These are phyloP conservation scores for Drosophila subobscura DNA, from an alignment of 1,140 invertebrate species.

Conservation along the genomic window DNA sequence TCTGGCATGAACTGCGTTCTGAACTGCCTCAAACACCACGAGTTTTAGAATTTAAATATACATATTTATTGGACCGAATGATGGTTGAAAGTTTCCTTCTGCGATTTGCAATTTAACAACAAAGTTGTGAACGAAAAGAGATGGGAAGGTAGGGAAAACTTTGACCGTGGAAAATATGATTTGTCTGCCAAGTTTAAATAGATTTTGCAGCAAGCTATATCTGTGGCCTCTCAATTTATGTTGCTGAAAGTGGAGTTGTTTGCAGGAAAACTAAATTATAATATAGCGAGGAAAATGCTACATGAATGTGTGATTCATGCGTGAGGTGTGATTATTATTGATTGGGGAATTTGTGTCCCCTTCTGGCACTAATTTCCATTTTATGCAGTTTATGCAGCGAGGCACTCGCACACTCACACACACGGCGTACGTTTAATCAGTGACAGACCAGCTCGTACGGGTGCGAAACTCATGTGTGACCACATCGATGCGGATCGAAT, in stretches of 20 bases:
- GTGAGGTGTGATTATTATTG: constrained; percentile 15
- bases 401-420: not conserved
- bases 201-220: constrained; percentile 29
- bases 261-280: constrained; percentile 11
- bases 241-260: constrained; percentile 33
- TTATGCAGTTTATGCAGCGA: constrained; percentile 4
- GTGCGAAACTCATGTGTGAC: constrained; percentile 30
- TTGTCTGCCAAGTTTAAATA: constrained; percentile 54
- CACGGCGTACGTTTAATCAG: constrained; percentile 53
- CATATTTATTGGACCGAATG: constrained; percentile 13
- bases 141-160: not conserved
- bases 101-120: not conserved
- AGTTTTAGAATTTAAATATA: constrained; percentile 2
- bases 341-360: constrained; percentile 6
- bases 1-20: constrained; percentile 29
- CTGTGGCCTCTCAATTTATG: constrained; percentile 23
- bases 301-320: no score
- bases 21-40: constrained; percentile 13
- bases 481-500: constrained; percentile 41
- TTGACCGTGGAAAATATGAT: constrained; percentile 22
- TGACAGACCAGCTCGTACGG: not conserved
- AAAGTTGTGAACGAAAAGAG: constrained; percentile 2
- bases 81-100: constrained; percentile 25
- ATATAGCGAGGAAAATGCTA: not conserved
- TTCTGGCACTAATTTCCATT: constrained; percentile 29